phyloP scores from a whole-genome alignment of 2,797 vertebrate species.

The Pristis pectinata region DNA sequence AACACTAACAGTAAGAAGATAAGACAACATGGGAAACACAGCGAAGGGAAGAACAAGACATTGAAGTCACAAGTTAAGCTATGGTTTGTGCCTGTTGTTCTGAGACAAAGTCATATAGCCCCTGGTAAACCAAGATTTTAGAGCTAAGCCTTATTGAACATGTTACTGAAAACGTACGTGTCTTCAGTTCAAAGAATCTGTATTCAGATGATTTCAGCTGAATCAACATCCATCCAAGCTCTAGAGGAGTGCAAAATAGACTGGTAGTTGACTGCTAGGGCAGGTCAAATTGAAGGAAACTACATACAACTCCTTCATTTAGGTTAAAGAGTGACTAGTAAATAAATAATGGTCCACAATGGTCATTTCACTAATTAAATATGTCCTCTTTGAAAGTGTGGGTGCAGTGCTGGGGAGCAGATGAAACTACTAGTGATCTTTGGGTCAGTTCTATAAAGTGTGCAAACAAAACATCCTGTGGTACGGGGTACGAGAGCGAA shows the following conservation, averaged over 20 bases:
- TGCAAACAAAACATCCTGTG: conserved; percentile 17
- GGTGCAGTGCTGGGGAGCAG: neutral
- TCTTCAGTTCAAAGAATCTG: neutral
- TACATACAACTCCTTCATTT: neutral
- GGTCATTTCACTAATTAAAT: conserved; percentile 26
- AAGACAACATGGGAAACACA: conserved; percentile 4
- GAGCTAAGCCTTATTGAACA: neutral
- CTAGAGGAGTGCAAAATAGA: neutral
- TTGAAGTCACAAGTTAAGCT: neutral
- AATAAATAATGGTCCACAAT: conserved; percentile 25
- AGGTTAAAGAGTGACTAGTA: conserved; percentile 32
- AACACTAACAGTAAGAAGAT: conserved; percentile 54
- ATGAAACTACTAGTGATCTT: conserved; percentile 5
- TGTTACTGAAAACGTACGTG: neutral
- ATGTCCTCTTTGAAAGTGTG: conserved; percentile 18
- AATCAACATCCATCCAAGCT: neutral
- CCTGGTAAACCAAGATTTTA: neutral
- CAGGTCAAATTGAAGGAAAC: neutral
- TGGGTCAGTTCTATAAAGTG: conserved; percentile 4
- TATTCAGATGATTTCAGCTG: neutral
- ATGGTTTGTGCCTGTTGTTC: neutral
- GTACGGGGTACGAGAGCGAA: neutral
- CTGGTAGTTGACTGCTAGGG: neutral
- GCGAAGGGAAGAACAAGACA: neutral
- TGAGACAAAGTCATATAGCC: neutral